A percentile compares a stretch with the other conserved stretches of the same genome.
These are phyloP conservation scores for Aphidius colemani DNA, from an alignment of 2,888 invertebrate species.

Conservation along the genomic window DNA sequence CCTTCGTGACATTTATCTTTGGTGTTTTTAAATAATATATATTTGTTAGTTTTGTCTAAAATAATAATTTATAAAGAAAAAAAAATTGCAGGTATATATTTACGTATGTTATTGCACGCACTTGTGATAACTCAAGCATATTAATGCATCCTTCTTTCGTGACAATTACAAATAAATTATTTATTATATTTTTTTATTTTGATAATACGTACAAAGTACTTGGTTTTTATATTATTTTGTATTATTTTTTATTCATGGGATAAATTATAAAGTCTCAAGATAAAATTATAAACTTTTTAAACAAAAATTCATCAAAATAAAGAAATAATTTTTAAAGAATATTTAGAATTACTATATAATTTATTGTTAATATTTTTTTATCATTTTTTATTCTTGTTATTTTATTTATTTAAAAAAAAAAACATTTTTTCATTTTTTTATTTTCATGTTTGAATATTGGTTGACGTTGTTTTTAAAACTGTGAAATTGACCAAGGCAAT, in stretches of 20 bases:
- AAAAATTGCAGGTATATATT: conserved; percentile 17
- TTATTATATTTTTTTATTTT: not conserved
- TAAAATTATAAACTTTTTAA: not conserved
- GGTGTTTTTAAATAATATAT: not conserved
- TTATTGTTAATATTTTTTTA: conserved; percentile 3
- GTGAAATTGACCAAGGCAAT: conserved; percentile 44
- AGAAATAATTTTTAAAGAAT: conserved; percentile 15
- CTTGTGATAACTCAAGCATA: conserved; percentile 21
- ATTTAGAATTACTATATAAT: conserved; percentile 39
- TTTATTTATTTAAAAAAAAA: not conserved
- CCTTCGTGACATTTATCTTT: not conserved
- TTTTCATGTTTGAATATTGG: too few species aligned
- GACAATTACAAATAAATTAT: conserved; percentile 23
- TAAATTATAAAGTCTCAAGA: not conserved
- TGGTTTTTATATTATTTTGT: too few species aligned
- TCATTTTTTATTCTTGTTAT: not conserved
- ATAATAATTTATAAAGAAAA: not conserved
- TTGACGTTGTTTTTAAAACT: conserved; percentile 26
- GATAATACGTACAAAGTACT: too few species aligned
- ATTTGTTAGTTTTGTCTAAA: not conserved
- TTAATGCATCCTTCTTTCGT: conserved; percentile 11
- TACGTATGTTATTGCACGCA: conserved; percentile 23
- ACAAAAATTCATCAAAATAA: conserved; percentile 12
- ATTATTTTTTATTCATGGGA: not conserved
- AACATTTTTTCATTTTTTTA: conserved; percentile 14